These are phyloP conservation scores for Gallinago media DNA, from an alignment of 2,113 vertebrate genomes.

Conservation along the genomic window DNA sequence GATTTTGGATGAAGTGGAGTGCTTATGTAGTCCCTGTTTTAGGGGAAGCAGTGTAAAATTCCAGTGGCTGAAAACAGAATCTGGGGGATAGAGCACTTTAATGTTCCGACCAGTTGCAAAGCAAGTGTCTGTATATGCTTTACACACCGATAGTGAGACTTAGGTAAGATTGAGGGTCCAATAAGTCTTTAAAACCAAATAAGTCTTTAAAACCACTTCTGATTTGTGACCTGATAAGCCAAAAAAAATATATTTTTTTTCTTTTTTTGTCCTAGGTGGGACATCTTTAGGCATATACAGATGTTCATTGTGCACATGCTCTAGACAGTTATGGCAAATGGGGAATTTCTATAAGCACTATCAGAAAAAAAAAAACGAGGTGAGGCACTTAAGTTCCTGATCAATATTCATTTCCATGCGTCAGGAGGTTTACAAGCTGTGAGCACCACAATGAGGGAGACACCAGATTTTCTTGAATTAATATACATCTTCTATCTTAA, in stretches of 20 bases:
- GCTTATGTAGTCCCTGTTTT: background rate
- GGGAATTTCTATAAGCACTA: background rate
- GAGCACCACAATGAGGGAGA: background rate
- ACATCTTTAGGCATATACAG: background rate
- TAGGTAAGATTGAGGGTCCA: background rate
- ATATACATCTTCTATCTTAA: background rate
- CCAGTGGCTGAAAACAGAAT: background rate
- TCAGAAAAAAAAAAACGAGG: background rate
- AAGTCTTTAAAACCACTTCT: background rate
- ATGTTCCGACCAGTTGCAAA: background rate
- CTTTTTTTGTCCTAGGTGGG: background rate
- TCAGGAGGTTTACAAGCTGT: background rate
- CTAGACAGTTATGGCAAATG: background rate
- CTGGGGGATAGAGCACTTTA: background rate
- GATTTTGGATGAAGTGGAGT: background rate
- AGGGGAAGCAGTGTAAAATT: background rate
- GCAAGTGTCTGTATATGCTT: background rate
- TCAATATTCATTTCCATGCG: background rate
- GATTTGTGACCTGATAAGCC: background rate
- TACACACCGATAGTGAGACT: background rate
- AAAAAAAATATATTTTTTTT: background rate
- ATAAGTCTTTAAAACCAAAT: background rate
- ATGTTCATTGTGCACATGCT: background rate
- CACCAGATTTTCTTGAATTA: constrained; percentile 2
- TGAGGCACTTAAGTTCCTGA: background rate